These are phyloP conservation scores for Paracentrotus lividus DNA, from an alignment of 53 echinoderm and acorn worm species.

Conservation along the genomic window DNA sequence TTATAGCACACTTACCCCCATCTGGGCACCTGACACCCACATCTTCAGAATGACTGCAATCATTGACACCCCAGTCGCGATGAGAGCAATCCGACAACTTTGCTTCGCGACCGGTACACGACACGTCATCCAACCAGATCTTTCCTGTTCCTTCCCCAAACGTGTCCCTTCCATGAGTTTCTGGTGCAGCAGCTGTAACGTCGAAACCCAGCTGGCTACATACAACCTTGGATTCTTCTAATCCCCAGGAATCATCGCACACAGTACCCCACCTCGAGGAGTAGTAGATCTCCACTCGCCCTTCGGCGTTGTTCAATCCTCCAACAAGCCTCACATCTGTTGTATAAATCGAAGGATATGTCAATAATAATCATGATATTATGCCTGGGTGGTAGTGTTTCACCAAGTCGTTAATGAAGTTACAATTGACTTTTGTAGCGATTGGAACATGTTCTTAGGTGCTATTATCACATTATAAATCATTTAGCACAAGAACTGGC, in stretches of 20 bases:
- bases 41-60: background rate
- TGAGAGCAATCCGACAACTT: background rate
- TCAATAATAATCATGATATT: no score
- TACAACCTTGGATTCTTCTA: background rate
- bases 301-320: background rate
- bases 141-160: background rate
- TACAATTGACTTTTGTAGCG: no score
- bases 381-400: no score
- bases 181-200: no score
- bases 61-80: background rate
- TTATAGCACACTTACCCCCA: no score
- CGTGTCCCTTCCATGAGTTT: background rate
- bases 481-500: no score
- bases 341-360: no score
- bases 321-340: slow-evolving; percentile 23
- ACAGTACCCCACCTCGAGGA: background rate
- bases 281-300: slow-evolving; percentile 24
- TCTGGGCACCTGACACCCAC: background rate
- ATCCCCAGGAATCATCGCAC: background rate
- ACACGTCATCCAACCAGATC: slow-evolving; percentile 3
- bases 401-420: no score
- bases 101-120: background rate
- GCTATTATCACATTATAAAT: no score
- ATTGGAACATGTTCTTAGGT: no score
- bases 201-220: slow-evolving; percentile 4